Percentiles rank a stretch among this genome's conserved stretches.
Evolutionary conservation across 2,888 invertebrate genomes (phyloP).

Genomic region (Diadromus collaris): DNA sequence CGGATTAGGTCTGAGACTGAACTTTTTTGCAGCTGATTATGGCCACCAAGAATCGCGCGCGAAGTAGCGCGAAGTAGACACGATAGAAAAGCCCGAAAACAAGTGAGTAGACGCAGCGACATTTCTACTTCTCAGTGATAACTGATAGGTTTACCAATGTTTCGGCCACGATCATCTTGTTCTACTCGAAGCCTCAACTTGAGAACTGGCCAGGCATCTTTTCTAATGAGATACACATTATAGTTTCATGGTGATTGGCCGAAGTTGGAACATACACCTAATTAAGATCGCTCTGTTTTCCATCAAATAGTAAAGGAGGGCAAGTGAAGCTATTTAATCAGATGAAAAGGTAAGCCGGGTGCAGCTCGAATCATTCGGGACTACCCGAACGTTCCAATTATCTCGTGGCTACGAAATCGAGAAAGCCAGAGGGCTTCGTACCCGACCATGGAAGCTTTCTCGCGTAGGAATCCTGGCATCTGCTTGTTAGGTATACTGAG

Average conservation of each 20-base stretch:
- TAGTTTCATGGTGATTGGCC: conserved; percentile 33
- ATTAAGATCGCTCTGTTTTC: not conserved
- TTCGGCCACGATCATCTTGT: conserved; percentile 64
- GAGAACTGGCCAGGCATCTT: conserved; percentile 59
- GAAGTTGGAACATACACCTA: not conserved
- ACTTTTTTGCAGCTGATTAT: too few species aligned
- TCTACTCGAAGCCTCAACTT: conserved; percentile 58
- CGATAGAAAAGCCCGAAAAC: not conserved
- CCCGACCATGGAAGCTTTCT: conserved; percentile 3
- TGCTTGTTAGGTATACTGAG: conserved; percentile 24
- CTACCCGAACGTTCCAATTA: conserved; percentile 13
- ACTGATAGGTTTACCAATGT: conserved; percentile 58
- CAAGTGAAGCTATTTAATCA: conserved; percentile 30
- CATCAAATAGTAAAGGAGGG: not conserved
- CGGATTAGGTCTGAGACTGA: too few species aligned
- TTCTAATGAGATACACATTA: conserved; percentile 1
- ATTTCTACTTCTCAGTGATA: conserved; percentile 47
- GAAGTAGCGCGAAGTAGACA: too few species aligned
- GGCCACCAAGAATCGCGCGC: too few species aligned
- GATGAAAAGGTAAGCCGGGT: conserved; percentile 26
- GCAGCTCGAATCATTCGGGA: conserved; percentile 18
- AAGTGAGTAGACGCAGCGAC: not conserved
- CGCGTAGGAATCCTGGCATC: not conserved
- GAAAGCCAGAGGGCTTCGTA: conserved; percentile 9
- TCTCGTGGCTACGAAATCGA: conserved; percentile 24